Evolutionary conservation across 1,140 invertebrate species (phyloP).

Genomic region (Bacillus rossius): DNA sequence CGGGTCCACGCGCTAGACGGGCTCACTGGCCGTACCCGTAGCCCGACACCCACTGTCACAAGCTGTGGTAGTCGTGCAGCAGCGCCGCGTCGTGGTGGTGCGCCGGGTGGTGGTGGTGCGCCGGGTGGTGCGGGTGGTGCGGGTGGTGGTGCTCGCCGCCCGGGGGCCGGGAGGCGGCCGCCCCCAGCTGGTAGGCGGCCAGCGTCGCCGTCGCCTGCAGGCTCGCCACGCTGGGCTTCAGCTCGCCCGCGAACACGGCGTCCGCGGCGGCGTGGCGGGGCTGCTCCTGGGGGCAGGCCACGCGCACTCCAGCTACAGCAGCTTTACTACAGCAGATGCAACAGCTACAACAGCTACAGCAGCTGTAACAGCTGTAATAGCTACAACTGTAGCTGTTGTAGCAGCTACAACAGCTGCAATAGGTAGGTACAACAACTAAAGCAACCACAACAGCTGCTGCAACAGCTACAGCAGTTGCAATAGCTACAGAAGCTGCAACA

Average conservation of each 20-base stretch:
- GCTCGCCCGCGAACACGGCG: constrained; percentile 9
- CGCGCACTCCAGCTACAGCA: not conserved
- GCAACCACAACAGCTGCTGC: not conserved
- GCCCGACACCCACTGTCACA: constrained; percentile 35
- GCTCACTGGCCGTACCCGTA: constrained; percentile 27
- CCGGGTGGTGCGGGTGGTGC: constrained; percentile 13
- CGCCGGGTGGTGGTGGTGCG: constrained; percentile 4
- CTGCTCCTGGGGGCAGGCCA: constrained; percentile 17
- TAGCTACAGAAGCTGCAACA: not conserved
- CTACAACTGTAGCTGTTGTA: too few relatives aligned
- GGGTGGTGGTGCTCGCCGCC: constrained; percentile 1
- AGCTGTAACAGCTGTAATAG: not conserved
- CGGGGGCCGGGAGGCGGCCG: not conserved
- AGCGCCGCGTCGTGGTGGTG: constrained; percentile 24
- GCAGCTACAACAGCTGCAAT: too few relatives aligned
- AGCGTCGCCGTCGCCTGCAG: constrained; percentile 25
- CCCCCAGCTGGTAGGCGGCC: constrained; percentile 23
- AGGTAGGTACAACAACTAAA: too few relatives aligned
- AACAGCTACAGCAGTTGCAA: not conserved
- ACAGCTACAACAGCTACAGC: not conserved
- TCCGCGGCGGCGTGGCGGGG: constrained; percentile 10
- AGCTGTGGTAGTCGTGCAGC: constrained; percentile 33
- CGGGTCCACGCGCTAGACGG: not conserved
- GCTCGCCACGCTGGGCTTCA: constrained; percentile 28
- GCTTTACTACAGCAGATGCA: not conserved